phyloP scores from a whole-genome alignment of 1,140 invertebrate species.

The Monomorium pharaonis region DNA sequence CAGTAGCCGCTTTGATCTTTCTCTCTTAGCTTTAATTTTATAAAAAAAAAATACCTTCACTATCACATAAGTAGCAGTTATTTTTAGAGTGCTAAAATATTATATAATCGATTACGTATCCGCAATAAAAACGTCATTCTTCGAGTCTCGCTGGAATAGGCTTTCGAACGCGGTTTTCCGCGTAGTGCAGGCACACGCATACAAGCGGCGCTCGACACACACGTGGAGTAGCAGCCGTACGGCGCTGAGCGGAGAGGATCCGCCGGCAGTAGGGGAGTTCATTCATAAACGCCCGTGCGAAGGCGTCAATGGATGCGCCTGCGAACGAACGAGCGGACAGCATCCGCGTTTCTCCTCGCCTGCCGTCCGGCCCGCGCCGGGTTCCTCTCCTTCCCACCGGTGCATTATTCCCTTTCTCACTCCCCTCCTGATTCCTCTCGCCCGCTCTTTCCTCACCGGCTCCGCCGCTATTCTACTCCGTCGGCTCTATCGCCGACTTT shows the following conservation, averaged over 20 bases:
- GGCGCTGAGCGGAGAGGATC: constrained; percentile 30
- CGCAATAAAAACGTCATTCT: neutral
- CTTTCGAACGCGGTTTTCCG: neutral
- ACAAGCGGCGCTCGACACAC: constrained; percentile 66
- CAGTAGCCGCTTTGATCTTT: neutral
- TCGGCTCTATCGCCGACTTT: neutral
- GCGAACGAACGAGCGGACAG: constrained; percentile 75
- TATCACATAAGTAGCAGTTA: neutral
- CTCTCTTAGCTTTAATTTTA: neutral
- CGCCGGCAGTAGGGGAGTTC: constrained; percentile 67
- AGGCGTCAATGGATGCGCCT: constrained; percentile 82
- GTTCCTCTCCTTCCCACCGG: constrained; percentile 53
- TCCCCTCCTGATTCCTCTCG: neutral
- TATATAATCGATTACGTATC: neutral
- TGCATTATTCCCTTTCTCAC: constrained; percentile 48
- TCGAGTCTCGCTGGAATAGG: neutral
- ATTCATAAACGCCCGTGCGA: constrained; percentile 80
- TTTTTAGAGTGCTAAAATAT: neutral
- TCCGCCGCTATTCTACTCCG: constrained; percentile 19
- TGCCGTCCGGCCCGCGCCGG: constrained; percentile 20
- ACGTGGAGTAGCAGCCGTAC: constrained; percentile 62
- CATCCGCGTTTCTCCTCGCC: constrained; percentile 51
- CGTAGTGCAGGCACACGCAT: neutral
- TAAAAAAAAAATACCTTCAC: too few relatives aligned
- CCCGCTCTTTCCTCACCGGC: neutral